phyloP scores from a whole-genome alignment of 1,140 invertebrate species.

The Eumeta japonica region DNA sequence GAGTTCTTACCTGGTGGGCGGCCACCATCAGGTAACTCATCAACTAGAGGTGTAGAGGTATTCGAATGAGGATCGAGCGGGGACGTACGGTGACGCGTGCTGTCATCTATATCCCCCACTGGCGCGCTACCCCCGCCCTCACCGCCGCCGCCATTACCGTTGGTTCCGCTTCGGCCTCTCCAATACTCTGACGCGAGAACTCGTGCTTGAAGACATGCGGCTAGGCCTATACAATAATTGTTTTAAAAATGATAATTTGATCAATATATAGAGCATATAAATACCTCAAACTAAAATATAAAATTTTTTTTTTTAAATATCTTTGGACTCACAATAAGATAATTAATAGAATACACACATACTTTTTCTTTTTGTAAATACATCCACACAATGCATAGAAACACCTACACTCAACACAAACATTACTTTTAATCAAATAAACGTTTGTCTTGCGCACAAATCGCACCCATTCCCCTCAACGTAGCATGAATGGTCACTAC shows the following conservation, averaged over 20 bases:
- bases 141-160: slow-evolving; percentile 3
- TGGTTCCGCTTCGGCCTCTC: slow-evolving; percentile 60
- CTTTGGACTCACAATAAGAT: no score
- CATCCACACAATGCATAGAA: no score
- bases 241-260: not conserved
- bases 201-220: slow-evolving; percentile 78
- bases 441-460: no score
- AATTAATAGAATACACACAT: no score
- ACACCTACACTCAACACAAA: no score
- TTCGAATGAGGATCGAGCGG: slow-evolving; percentile 61
- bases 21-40: slow-evolving; percentile 55
- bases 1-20: slow-evolving; percentile 24
- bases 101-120: slow-evolving; percentile 9
- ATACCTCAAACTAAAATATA: no score
- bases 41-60: slow-evolving; percentile 63
- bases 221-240: slow-evolving; percentile 61
- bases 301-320: no score
- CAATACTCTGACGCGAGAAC: slow-evolving; percentile 64
- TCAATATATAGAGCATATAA: no score
- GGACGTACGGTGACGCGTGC: slow-evolving; percentile 25
- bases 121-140: slow-evolving; percentile 11
- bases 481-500: no score
- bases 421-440: no score
- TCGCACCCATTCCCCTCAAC: slow-evolving; percentile 1
- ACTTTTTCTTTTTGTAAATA: no score